phyloP scores from a whole-genome alignment of 2,797 vertebrate genomes.

The Pipistrellus pipistrellus region DNA sequence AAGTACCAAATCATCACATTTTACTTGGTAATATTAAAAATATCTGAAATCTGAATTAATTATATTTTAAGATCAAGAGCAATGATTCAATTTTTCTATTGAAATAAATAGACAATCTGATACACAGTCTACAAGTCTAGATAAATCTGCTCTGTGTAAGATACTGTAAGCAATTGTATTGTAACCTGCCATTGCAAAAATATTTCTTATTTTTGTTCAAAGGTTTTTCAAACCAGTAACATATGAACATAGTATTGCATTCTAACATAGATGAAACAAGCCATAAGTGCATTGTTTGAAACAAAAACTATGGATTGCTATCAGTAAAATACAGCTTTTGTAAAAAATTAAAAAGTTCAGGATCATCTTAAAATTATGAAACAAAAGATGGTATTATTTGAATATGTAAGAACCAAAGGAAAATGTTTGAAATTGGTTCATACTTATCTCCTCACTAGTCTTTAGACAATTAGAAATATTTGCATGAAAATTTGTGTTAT shows the following conservation, averaged over 20 bases:
- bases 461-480: background rate
- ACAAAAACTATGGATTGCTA: background rate
- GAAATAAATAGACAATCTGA: constrained; percentile 22
- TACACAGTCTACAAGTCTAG: background rate
- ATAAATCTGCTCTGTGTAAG: background rate
- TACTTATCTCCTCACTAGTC: background rate
- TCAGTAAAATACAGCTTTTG: constrained; percentile 20
- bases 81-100: constrained; percentile 4
- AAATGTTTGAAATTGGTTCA: background rate
- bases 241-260: background rate
- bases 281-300: background rate
- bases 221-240: background rate
- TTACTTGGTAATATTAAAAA: background rate
- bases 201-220: background rate
- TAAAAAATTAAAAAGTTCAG: background rate
- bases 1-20: constrained; percentile 5
- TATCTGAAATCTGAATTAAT: constrained; percentile 7
- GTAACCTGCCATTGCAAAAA: background rate
- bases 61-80: constrained; percentile 38
- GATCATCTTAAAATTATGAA: background rate
- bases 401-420: background rate
- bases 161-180: background rate
- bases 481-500: constrained; percentile 26
- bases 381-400: background rate
- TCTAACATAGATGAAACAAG: background rate